phyloP scores from a whole-genome alignment of 35 echinoderm and acorn worm species.

The Holothuria glaberrima region DNA sequence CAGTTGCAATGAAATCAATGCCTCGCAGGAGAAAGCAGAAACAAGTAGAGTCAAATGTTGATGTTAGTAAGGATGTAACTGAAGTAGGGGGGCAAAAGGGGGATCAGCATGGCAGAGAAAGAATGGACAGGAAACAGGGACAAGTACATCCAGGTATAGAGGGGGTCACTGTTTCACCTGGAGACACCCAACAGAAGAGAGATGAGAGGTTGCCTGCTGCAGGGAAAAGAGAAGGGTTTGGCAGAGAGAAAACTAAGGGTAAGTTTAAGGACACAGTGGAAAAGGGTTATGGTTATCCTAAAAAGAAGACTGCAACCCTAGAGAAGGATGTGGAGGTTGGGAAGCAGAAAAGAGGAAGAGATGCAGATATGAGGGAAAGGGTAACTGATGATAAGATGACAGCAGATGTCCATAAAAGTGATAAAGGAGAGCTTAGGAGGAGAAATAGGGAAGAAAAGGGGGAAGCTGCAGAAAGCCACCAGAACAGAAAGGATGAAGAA shows the following conservation, averaged over 20 bases:
- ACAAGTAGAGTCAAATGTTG: background rate
- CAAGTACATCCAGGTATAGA: background rate
- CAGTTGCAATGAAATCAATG: conserved; percentile 40
- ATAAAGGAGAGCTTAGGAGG: background rate
- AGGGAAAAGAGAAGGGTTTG: background rate
- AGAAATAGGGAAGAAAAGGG: too few relatives aligned
- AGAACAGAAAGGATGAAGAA: too few relatives aligned
- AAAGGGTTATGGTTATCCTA: background rate
- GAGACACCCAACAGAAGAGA: too few relatives aligned
- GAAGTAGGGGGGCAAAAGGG: background rate
- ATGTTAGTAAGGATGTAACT: background rate
- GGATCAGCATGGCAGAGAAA: background rate
- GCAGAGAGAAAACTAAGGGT: background rate
- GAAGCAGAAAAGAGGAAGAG: background rate
- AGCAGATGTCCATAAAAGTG: background rate
- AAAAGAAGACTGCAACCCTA: background rate
- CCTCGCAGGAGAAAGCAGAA: conserved; percentile 46
- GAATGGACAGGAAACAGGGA: background rate
- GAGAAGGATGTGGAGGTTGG: background rate
- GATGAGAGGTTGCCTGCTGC: background rate
- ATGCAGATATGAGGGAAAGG: background rate
- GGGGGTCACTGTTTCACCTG: too few relatives aligned
- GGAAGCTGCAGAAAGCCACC: too few relatives aligned
- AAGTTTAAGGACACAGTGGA: background rate
- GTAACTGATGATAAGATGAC: background rate